Evolutionary conservation across 2,113 vertebrate species (phyloP).

Genomic region (Ophthalmotilapia sp.): DNA sequence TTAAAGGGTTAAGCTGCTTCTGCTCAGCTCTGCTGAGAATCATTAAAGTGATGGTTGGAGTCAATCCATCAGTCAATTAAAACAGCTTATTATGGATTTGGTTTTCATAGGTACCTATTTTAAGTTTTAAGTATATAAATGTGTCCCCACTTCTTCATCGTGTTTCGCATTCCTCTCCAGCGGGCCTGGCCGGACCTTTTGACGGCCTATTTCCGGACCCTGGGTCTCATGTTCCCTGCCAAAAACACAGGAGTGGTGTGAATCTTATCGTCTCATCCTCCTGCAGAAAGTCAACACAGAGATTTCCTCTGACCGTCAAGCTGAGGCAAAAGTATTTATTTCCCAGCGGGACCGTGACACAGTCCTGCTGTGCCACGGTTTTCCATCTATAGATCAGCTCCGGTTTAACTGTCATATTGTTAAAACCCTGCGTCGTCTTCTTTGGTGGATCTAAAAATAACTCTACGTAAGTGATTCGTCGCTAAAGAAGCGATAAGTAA

Average conservation of each 20-base stretch:
- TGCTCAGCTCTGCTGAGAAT: not conserved
- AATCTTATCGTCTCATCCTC: not conserved
- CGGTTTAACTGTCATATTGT: not conserved
- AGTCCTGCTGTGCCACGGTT: not conserved
- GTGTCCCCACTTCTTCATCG: fast-evolving
- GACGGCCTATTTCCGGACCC: not conserved
- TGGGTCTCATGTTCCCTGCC: not conserved
- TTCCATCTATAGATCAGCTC: not conserved
- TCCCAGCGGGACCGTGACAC: not conserved
- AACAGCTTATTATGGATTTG: not conserved
- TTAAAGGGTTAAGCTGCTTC: not conserved
- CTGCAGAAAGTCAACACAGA: not conserved
- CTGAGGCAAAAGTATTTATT: not conserved
- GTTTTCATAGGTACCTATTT: not conserved
- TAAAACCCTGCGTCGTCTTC: not conserved
- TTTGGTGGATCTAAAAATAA: not conserved
- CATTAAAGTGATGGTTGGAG: not conserved
- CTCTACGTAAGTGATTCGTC: not conserved
- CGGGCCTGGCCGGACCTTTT: fast-evolving
- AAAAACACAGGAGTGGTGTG: not conserved
- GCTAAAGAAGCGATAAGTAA: not conserved
- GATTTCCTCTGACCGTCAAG: not conserved
- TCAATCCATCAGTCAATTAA: not conserved
- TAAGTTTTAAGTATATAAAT: not conserved
- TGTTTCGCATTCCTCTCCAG: not conserved